Evolutionary conservation across 2,888 invertebrate genomes (phyloP).

Genomic region (Theodoxus fluviatilis): DNA sequence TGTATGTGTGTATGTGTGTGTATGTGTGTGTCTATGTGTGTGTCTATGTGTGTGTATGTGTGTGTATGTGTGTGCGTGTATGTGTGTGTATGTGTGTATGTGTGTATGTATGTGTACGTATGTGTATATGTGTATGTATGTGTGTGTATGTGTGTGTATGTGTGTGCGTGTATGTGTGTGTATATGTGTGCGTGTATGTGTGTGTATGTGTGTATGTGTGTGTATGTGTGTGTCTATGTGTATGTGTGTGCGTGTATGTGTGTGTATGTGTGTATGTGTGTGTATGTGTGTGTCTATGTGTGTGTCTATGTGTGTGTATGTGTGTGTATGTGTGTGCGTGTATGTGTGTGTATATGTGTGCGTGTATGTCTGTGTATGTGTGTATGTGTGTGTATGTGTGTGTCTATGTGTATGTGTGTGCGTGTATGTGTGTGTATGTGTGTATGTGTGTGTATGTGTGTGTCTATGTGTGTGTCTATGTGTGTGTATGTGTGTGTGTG

Average conservation of each 20-base stretch:
- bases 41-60: background rate
- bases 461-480: constrained; percentile 7
- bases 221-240: constrained; percentile 9
- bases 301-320: constrained; percentile 9
- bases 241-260: constrained; percentile 3
- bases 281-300: background rate
- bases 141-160: constrained; percentile 20
- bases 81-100: background rate
- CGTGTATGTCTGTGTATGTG: background rate
- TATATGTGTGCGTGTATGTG: constrained; percentile 7
- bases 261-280: background rate
- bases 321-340: constrained; percentile 7
- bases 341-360: constrained; percentile 13
- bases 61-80: background rate
- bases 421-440: background rate
- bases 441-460: constrained; percentile 6
- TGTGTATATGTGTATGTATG: constrained; percentile 20
- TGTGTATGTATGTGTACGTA: constrained; percentile 17
- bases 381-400: background rate
- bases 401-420: background rate
- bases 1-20: background rate
- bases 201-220: background rate
- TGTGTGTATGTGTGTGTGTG: constrained; percentile 18
- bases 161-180: constrained; percentile 20
- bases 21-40: constrained; percentile 4